These are phyloP conservation scores for Ormyrus labotus DNA, from an alignment of 2,888 invertebrate species.

Conservation along the genomic window DNA sequence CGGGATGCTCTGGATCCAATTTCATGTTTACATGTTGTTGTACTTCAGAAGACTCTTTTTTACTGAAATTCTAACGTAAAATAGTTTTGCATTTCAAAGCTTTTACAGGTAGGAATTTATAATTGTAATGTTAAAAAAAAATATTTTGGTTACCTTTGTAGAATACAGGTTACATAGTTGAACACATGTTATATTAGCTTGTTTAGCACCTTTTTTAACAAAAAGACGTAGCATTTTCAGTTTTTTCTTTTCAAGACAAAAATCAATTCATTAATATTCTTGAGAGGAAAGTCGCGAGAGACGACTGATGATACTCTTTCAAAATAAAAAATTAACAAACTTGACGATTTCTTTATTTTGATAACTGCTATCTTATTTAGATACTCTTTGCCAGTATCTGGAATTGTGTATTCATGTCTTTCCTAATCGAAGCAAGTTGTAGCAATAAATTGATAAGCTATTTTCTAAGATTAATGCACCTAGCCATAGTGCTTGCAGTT, in stretches of 20 bases:
- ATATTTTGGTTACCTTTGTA: conserved; percentile 43
- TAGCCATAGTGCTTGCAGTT: too few species aligned
- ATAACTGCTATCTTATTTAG: conserved; percentile 30
- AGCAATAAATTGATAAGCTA: conserved; percentile 35
- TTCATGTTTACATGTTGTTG: background rate
- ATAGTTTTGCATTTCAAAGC: background rate
- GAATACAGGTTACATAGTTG: conserved; percentile 34
- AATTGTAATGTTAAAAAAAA: background rate
- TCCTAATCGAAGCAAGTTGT: background rate
- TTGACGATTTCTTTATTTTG: conserved; percentile 12
- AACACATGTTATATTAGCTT: conserved; percentile 8
- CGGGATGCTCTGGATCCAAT: conserved; percentile 34
- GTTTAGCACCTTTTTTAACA: conserved; percentile 2
- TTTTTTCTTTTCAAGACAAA: too few species aligned
- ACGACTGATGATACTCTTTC: too few species aligned
- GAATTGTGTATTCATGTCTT: background rate
- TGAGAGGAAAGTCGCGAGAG: too few species aligned
- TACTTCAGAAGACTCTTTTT: conserved; percentile 8
- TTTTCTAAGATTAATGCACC: conserved; percentile 1
- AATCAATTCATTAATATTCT: too few species aligned
- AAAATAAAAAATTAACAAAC: background rate
- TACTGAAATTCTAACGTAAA: conserved; percentile 13
- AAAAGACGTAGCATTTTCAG: conserved; percentile 49
- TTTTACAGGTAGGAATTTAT: background rate
- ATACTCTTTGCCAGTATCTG: background rate